Conservation (phyloP, 2,797 vertebrate genomes). For the Sebastes glaucus region DNA sequence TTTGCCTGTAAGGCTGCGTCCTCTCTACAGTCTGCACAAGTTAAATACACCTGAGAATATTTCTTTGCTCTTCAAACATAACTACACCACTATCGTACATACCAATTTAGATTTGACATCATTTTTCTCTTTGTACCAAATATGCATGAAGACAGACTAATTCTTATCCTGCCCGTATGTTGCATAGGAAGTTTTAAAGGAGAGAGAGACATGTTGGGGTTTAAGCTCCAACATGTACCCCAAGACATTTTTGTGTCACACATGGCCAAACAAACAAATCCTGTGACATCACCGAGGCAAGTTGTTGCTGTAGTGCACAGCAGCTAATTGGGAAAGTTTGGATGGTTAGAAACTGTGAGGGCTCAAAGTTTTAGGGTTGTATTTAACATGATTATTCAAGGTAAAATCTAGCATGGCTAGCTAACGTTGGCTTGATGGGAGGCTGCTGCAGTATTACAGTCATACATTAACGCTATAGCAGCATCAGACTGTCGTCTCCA, state of each 20-base stretch:
- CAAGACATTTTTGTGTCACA: slow-evolving; percentile 12
- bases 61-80: neutral
- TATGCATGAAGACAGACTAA: slow-evolving; percentile 10
- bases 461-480: neutral
- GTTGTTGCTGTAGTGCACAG: neutral
- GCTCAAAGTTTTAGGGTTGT: neutral
- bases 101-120: neutral
- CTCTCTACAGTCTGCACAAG: neutral
- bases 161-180: neutral
- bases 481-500: too few relatives aligned
- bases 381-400: neutral
- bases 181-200: neutral
- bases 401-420: neutral
- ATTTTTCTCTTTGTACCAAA: neutral
- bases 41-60: neutral
- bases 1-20: neutral
- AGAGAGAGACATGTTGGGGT: neutral
- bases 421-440: neutral
- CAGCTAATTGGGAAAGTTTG: slow-evolving; percentile 30
- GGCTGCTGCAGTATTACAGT: neutral
- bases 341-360: neutral
- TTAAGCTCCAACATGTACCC: neutral
- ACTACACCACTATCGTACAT: neutral
- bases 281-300: neutral
- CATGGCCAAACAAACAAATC: slow-evolving; percentile 20